Evolutionary conservation across 1,140 invertebrate species (phyloP).

Genomic region (Hetaerina americana): DNA sequence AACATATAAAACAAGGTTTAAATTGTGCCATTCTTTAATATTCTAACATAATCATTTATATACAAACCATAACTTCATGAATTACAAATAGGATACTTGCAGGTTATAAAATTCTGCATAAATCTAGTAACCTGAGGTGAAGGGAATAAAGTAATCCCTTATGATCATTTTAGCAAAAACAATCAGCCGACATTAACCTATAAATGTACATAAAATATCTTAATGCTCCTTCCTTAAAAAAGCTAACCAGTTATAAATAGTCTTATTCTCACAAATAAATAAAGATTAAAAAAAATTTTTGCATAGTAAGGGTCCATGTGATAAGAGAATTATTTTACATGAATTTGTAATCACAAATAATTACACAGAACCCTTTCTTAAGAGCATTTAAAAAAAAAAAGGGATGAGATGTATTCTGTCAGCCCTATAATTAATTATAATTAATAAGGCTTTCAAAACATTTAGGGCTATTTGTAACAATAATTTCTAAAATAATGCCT

Average conservation of each 20-base stretch:
- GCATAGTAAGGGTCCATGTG: background rate
- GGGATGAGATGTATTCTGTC: background rate
- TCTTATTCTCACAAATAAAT: conserved; percentile 1
- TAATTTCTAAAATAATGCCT: too few species aligned
- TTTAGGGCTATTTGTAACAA: background rate
- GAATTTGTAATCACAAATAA: background rate
- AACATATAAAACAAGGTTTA: background rate
- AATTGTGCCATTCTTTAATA: background rate
- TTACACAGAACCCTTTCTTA: background rate
- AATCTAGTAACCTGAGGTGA: background rate
- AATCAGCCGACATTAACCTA: background rate
- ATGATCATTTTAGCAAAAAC: background rate
- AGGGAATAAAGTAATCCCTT: background rate
- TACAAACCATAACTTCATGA: background rate
- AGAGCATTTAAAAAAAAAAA: background rate
- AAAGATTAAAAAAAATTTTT: background rate
- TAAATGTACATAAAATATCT: background rate
- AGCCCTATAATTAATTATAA: too few species aligned
- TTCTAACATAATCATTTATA: background rate
- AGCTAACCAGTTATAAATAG: background rate
- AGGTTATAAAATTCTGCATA: background rate
- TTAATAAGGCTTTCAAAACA: background rate
- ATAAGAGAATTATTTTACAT: background rate
- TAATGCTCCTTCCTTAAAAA: background rate
- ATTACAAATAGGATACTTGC: background rate